Conservation (phyloP, 2,888 invertebrate genomes). For the Oxytorus armatus region DNA sequence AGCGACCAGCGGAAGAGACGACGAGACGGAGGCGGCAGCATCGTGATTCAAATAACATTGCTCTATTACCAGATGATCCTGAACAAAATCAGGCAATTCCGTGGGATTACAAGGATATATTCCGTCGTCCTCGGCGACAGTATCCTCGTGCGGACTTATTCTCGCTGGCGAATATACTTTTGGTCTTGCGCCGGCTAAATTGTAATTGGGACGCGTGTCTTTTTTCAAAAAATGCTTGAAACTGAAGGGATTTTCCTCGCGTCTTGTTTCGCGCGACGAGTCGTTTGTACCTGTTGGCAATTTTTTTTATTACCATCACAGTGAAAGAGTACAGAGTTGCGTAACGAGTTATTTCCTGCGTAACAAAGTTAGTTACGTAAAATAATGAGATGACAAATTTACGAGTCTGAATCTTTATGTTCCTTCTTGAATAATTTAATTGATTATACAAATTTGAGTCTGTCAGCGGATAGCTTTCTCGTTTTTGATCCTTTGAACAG, state of each 20-base stretch:
- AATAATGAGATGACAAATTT: too few relatives aligned
- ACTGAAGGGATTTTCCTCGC: constrained; percentile 92
- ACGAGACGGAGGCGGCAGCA: constrained; percentile 52
- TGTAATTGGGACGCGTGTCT: constrained; percentile 87
- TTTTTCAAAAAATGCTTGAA: constrained; percentile 93
- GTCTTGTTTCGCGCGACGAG: constrained; percentile 84
- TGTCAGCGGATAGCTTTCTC: too few relatives aligned
- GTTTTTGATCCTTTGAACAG: too few relatives aligned
- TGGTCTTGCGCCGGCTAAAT: constrained; percentile 91
- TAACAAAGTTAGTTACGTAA: too few relatives aligned
- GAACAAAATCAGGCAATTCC: constrained; percentile 94
- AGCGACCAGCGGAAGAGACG: constrained; percentile 83
- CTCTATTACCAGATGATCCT: constrained; percentile 94
- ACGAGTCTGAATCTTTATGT: too few relatives aligned
- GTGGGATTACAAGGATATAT: constrained; percentile 86
- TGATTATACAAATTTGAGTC: too few relatives aligned
- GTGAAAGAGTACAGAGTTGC: too few relatives aligned
- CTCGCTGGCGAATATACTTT: constrained; percentile 87
- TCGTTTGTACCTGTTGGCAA: constrained; percentile 84
- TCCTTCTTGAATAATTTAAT: too few relatives aligned
- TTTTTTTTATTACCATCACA: too few relatives aligned
- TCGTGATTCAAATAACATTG: constrained; percentile 87
- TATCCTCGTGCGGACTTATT: constrained; percentile 83
- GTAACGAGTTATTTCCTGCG: too few relatives aligned
- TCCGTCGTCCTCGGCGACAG: constrained; percentile 85